Base-by-base conservation (phyloP, 2,797 vertebrate species). In the Microcaecilia unicolor region DNA sequence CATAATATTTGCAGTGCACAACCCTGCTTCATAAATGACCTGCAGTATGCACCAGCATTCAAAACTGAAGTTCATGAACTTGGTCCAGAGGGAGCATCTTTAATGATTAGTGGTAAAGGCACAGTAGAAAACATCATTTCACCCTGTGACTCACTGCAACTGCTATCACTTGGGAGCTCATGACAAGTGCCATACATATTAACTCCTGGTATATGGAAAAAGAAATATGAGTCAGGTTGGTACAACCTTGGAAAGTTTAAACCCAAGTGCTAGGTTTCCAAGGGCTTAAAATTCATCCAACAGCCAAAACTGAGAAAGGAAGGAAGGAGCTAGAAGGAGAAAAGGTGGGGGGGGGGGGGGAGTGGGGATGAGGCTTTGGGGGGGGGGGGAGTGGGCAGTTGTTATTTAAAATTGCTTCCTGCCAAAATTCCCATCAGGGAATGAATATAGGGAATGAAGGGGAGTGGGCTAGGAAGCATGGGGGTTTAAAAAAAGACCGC, bases 191-290 rank as follows among this genome's bases (percentile, higher is more conserved):
- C 41, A 30, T 19, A 34, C 41, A 56, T 47, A 4, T 8, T 15
- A 60, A 34, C 48, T 35, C 39, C 45, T 55, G 59, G 53, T 55
- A 31, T 42, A 9, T 20, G n/a, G 15, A 15, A 11, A 35, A 43
- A 44, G 11, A 51, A 30, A 36, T n/a, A n/a, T 48, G 47, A 35
- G 27, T 33, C 37, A 48, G 37, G 45, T 54, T 39, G 36, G 25
- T 57, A 51, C 64, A 52, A 58, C 66, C 48, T 37, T 18, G 56
- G 48, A 44, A 41, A 64, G n/a, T n/a, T n/a, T n/a, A n/a, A n/a
- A n/a, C n/a, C n/a, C n/a, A n/a, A n/a, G n/a, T n/a, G n/a, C n/a
- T n/a, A n/a, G n/a, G n/a, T n/a, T n/a, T n/a, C n/a, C n/a, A n/a
- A n/a, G n/a, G n/a, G n/a, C n/a, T n/a, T n/a, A n/a, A n/a, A n/a